A percentile compares a stretch with the other conserved stretches of the same genome.
Evolutionary conservation across 2,113 vertebrate genomes (phyloP).

Genomic region (Illadopsis cleaveri): DNA sequence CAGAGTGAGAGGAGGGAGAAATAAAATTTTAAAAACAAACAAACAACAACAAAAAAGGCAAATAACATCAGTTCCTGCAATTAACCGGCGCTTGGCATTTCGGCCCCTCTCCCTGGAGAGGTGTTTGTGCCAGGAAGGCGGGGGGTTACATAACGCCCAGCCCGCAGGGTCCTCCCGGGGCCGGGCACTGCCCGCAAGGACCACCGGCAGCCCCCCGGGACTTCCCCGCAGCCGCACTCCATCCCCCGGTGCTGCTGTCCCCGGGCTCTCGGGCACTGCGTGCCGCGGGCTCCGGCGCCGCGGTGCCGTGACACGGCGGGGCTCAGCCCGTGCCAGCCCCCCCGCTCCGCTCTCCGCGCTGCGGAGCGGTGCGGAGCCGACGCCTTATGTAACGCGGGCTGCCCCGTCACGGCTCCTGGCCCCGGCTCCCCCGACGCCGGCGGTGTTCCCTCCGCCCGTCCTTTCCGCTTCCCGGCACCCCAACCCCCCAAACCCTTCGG

Average conservation of each 20-base stretch:
- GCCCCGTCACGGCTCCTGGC: background rate
- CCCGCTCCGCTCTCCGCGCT: background rate
- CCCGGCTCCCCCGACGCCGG: background rate
- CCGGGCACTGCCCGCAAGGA: background rate
- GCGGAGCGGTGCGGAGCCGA: background rate
- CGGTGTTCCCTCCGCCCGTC: background rate
- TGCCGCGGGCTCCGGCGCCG: background rate
- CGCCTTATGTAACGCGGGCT: slow-evolving; percentile 34
- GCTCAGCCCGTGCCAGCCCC: background rate
- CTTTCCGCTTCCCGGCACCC: background rate
- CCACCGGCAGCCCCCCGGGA: background rate
- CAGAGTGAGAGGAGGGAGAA: background rate
- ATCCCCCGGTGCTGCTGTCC: background rate
- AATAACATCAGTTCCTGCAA: background rate
- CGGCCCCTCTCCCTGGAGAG: background rate
- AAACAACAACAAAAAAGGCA: background rate
- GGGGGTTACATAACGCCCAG: background rate
- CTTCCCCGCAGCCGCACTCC: background rate
- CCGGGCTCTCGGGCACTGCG: background rate
- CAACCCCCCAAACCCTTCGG: background rate
- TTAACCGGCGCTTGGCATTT: background rate
- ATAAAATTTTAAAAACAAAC: background rate
- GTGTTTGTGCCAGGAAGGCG: background rate
- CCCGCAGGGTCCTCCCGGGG: background rate
- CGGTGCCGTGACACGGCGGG: background rate